phyloP scores from a whole-genome alignment of 2,888 invertebrate species.

The Antheraea yamamai region DNA sequence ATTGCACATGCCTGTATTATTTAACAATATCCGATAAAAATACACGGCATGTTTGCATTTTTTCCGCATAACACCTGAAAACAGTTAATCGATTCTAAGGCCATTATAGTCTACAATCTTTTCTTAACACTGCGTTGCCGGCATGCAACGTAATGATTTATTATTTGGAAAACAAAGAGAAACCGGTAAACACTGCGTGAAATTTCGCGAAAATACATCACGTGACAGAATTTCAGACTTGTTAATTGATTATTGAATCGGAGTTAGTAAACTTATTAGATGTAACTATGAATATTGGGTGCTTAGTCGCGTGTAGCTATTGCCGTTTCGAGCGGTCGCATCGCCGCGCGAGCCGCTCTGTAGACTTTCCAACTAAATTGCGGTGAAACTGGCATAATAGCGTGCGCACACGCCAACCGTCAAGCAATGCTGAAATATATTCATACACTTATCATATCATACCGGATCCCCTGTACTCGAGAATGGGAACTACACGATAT shows the following conservation, averaged over 20 bases:
- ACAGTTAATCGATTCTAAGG: constrained; percentile 36
- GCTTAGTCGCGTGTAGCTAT: constrained; percentile 62
- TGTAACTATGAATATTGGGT: constrained; percentile 59
- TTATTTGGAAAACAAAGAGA: constrained; percentile 35
- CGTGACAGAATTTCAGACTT: constrained; percentile 56
- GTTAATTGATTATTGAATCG: constrained; percentile 56
- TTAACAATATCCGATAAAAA: constrained; percentile 21
- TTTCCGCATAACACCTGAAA: constrained; percentile 33
- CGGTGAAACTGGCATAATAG: constrained; percentile 72
- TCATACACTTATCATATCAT: constrained; percentile 16
- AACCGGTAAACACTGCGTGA: constrained; percentile 36
- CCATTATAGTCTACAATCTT: constrained; percentile 24
- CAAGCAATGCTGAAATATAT: constrained; percentile 49
- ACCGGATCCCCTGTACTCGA: background rate
- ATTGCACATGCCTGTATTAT: background rate
- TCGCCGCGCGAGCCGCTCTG: constrained; percentile 31
- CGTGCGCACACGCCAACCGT: constrained; percentile 45
- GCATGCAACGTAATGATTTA: constrained; percentile 31
- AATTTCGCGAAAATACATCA: constrained; percentile 41
- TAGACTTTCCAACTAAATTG: constrained; percentile 71
- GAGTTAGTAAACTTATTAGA: constrained; percentile 63
- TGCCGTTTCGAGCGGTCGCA: constrained; percentile 71
- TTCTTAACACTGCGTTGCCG: constrained; percentile 21
- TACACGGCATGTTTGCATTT: constrained; percentile 35
- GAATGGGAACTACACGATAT: background rate